phyloP scores from a whole-genome alignment of 2,113 vertebrate genomes.

The Spilogale gracilis region DNA sequence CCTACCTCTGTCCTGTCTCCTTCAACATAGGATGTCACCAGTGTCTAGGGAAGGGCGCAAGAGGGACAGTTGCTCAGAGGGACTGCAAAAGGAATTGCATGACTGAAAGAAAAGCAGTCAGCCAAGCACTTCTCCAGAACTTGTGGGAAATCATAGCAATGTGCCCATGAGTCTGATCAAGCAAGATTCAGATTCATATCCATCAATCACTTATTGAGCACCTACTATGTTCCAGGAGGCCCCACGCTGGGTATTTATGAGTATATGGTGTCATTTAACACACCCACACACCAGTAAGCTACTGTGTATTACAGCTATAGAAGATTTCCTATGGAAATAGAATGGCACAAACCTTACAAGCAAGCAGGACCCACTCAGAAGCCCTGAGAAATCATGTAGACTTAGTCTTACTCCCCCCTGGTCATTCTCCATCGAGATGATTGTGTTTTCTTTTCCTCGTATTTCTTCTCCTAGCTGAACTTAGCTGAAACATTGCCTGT shows the following conservation, averaged over 20 bases:
- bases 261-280: too few relatives aligned
- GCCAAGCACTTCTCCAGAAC: not conserved
- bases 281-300: not conserved
- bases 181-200: not conserved
- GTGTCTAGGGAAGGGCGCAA: not conserved
- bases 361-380: not conserved
- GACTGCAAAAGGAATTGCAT: accelerated
- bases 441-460: not conserved
- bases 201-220: not conserved
- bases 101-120: not conserved
- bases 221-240: not conserved
- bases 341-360: not conserved
- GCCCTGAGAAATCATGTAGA: not conserved
- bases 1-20: not conserved
- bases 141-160: not conserved
- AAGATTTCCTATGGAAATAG: not conserved
- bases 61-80: not conserved
- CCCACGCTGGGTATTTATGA: not conserved
- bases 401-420: not conserved
- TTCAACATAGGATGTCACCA: not conserved
- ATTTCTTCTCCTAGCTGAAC: not conserved
- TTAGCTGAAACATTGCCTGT: not conserved
- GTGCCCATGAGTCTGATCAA: not conserved
- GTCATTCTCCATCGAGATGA: not conserved
- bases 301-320: not conserved